Percentiles rank a stretch among this genome's conserved stretches.
These are phyloP conservation scores for Calcarius lapponicus DNA, from an alignment of 2,797 vertebrate species.

Conservation along the genomic window DNA sequence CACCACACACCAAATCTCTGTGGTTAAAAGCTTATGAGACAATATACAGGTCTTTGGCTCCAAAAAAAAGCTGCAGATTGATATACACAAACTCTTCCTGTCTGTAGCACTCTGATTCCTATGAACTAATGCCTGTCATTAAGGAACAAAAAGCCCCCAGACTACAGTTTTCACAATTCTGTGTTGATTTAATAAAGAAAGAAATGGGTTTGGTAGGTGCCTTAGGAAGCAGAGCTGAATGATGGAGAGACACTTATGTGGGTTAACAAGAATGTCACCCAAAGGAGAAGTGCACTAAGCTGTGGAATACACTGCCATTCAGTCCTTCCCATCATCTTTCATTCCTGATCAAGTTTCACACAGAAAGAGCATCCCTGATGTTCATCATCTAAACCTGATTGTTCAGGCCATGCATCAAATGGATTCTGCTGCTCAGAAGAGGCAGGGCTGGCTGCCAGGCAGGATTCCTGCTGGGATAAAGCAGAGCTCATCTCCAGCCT, in stretches of 20 bases:
- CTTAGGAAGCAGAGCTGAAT: constrained; percentile 1
- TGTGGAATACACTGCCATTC: not conserved
- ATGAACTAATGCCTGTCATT: not conserved
- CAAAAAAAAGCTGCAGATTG: not conserved
- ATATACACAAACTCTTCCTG: not conserved
- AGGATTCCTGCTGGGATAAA: not conserved
- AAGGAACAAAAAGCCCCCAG: not conserved
- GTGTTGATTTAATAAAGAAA: constrained; percentile 7
- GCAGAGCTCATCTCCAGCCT: not conserved
- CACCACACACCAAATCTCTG: not conserved
- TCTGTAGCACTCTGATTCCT: not conserved
- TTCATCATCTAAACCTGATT: not conserved
- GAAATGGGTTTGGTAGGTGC: not conserved
- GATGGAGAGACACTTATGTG: not conserved
- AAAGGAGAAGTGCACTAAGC: not conserved
- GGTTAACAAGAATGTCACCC: not conserved
- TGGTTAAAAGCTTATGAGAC: not conserved
- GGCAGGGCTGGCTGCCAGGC: not conserved
- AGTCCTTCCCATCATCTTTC: not conserved
- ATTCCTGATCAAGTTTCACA: not conserved
- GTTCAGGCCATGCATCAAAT: not conserved
- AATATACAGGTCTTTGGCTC: not conserved
- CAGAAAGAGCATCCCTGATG: not conserved
- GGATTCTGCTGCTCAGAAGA: not conserved
- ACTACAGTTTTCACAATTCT: not conserved